These are phyloP conservation scores for Eupithecia insigniata DNA, from an alignment of 2,888 invertebrate species.

Conservation along the genomic window DNA sequence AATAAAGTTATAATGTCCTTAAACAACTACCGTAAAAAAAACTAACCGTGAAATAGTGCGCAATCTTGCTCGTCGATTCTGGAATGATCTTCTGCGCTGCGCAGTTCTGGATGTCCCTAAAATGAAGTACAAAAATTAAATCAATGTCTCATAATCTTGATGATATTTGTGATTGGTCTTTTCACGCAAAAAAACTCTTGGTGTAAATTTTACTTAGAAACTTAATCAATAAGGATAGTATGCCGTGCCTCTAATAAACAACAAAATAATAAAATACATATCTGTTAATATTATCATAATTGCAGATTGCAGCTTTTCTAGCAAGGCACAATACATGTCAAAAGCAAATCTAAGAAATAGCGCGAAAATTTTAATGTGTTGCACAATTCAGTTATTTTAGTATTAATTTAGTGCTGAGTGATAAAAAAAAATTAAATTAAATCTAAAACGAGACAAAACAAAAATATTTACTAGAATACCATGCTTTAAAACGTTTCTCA, in stretches of 20 bases:
- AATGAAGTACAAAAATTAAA: background rate
- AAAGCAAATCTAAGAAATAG: background rate
- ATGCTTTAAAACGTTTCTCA: slow-evolving; percentile 11
- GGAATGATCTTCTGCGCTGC: slow-evolving; percentile 13
- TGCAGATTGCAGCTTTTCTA: background rate
- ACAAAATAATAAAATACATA: background rate
- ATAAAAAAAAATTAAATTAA: background rate
- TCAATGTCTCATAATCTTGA: background rate
- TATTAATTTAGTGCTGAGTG: background rate
- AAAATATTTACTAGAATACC: slow-evolving; percentile 14
- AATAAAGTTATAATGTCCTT: too few species aligned
- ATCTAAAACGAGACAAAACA: background rate
- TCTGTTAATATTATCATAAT: background rate
- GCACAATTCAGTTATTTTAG: background rate
- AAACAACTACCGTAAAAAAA: background rate
- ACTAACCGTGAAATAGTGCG: background rate
- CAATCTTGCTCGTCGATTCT: background rate
- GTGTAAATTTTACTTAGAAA: background rate
- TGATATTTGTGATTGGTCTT: background rate
- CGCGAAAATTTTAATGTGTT: background rate
- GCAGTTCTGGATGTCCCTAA: slow-evolving; percentile 28
- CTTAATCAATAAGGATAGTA: background rate
- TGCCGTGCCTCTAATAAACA: background rate
- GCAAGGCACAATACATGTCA: background rate
- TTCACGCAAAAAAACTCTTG: background rate